Base-by-base conservation (phyloP, 2,888 invertebrate species). In the Rhopalosiphum nymphaeae region DNA sequence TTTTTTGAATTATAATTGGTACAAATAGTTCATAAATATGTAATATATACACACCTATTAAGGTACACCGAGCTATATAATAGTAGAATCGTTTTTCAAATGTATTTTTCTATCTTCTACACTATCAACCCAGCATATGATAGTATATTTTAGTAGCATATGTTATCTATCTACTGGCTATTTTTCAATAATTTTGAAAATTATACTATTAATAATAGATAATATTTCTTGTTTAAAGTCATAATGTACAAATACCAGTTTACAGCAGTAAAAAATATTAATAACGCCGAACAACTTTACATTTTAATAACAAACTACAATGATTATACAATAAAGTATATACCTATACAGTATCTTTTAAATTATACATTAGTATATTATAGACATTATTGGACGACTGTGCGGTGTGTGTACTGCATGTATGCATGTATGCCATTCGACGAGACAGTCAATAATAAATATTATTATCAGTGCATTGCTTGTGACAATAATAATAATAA, bases 401-500 rank as follows among this genome's bases (percentile, higher is more conserved):
- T 36, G 78, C 7, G 36, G n/a, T 10, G 78, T 78, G 36, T 36
- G 67, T n/a, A n/a, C 57, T 29, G 29, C 61, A 10, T 29, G 61
- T 29, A 67, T 7, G 78, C 36, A 21, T 78, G 36, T 9, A 7
- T 21, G 36, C 4, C n/a, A 53, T 26, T 25, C 25, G 13, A 53
- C 56, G 21, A 56, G 46, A 29, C 53, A 25, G 88, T 92, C 89
- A 89, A 93, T 78, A 78, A 42, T 78, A 78, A 78, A 78, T 46
- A 46, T 78, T 78, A 78, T 78, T 78, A 78, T 88, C 56, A 93
- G 89, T 36, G 57, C 56, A 25, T 85, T 56, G 89, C 89, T 78
- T 84, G 93, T 56, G 42, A 93, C 53, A 42, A 88, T 56, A 78
- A 78, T 36, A 78, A 67, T 36, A 89, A 89, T 44, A 86, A 86